Evolutionary conservation across 2,888 invertebrate genomes (phyloP).

Genomic region (Aromia moschata): DNA sequence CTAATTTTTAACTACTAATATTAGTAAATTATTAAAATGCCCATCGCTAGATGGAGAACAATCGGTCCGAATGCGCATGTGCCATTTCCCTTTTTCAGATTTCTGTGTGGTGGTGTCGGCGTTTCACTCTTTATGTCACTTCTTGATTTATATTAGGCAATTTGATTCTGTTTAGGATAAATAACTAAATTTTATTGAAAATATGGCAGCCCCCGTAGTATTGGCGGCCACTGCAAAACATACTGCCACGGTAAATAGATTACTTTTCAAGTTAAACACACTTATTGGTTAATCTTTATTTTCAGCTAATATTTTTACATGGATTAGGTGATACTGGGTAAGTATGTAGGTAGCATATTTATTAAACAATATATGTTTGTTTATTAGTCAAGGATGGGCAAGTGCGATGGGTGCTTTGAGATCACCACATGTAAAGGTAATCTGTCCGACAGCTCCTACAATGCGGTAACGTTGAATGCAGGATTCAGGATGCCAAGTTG

Average conservation of each 20-base stretch:
- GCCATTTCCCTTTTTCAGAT: too few species aligned
- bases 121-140: too few species aligned
- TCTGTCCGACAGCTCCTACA: constrained; percentile 91
- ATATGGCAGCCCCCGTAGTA: constrained; percentile 73
- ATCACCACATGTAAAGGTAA: constrained; percentile 87
- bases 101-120: too few species aligned
- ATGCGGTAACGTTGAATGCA: constrained; percentile 90
- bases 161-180: too few species aligned
- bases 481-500: constrained; percentile 95
- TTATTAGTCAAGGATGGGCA: constrained; percentile 92
- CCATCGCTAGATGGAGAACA: too few species aligned
- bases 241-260: constrained; percentile 87
- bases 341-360: constrained; percentile 57
- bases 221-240: constrained; percentile 85
- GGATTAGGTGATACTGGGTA: constrained; percentile 96
- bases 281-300: constrained; percentile 52
- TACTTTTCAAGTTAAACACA: too few species aligned
- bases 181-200: too few species aligned
- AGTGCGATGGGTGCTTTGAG: constrained; percentile 83
- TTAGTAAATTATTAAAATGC: too few species aligned
- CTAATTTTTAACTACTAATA: too few species aligned
- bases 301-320: constrained; percentile 94
- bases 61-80: too few species aligned
- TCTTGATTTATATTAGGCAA: too few species aligned
- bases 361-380: constrained; percentile 15